Conservation (phyloP, 2,113 vertebrate genomes). For the Poeciliopsis occidentalis region DNA sequence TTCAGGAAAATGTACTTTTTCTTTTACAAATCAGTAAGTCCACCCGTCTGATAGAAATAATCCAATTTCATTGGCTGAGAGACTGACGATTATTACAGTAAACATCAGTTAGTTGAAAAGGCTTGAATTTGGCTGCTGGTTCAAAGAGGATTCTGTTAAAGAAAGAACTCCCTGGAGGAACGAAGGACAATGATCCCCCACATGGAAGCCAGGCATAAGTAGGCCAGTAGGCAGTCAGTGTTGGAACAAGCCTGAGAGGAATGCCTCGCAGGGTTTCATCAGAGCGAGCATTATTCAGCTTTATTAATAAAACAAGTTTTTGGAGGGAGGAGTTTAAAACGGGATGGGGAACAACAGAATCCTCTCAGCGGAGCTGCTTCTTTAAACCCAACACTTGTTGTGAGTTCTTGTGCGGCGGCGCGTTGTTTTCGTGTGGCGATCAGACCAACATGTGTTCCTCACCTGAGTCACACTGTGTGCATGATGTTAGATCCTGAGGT, state of each 20-base stretch:
- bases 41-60: neutral
- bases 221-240: conserved; percentile 52
- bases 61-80: no score
- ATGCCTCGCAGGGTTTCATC: conserved; percentile 42
- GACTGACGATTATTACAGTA: no score
- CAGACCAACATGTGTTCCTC: conserved; percentile 52
- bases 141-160: conserved; percentile 58
- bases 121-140: conserved; percentile 38
- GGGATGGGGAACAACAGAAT: conserved; percentile 1
- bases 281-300: conserved; percentile 35
- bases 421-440: conserved; percentile 21
- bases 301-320: conserved; percentile 55
- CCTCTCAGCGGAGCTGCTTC: neutral
- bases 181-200: conserved; percentile 52
- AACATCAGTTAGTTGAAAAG: conserved; percentile 33
- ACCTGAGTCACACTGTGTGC: conserved; percentile 63
- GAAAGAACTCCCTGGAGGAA: conserved; percentile 35
- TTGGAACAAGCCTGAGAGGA: conserved; percentile 54
- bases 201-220: conserved; percentile 43
- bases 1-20: neutral
- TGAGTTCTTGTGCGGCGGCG: neutral
- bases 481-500: conserved; percentile 45
- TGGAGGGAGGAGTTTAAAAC: neutral
- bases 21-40: neutral
- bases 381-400: neutral